Evolutionary conservation across 2,888 invertebrate species (phyloP).

Genomic region (Lasioglossum pauxillum): DNA sequence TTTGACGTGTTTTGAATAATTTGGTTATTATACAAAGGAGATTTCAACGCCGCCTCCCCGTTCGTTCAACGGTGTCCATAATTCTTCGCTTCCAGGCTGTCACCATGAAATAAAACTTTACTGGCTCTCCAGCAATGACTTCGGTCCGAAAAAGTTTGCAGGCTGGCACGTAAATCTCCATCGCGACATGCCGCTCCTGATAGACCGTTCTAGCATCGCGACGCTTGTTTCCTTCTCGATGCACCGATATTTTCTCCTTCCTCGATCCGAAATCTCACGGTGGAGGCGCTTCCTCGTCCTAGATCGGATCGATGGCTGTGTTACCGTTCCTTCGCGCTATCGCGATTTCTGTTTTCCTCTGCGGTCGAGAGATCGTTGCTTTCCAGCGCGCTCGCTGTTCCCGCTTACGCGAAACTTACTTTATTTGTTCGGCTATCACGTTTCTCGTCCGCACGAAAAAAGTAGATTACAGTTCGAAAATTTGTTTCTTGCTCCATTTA

Average conservation of each 20-base stretch:
- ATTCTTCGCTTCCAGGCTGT: neutral
- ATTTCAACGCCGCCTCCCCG: neutral
- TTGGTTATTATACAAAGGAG: neutral
- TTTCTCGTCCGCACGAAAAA: neutral
- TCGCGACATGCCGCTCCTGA: neutral
- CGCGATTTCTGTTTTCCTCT: constrained; percentile 15
- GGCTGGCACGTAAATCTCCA: neutral
- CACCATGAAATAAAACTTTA: neutral
- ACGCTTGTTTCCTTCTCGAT: neutral
- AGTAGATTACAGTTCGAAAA: constrained; percentile 1
- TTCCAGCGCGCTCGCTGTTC: neutral
- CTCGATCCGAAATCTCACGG: constrained; percentile 9
- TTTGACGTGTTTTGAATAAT: neutral
- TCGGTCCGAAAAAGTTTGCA: neutral
- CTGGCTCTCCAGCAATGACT: neutral
- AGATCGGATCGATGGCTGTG: constrained; percentile 25
- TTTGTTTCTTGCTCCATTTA: neutral
- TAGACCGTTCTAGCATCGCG: neutral
- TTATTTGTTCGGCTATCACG: neutral
- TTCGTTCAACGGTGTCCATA: neutral
- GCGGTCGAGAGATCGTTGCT: neutral
- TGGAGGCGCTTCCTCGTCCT: neutral
- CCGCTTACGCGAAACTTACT: neutral
- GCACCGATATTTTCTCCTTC: neutral
- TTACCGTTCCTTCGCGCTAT: constrained; percentile 17